Conservation (phyloP, 2,888 invertebrate species). For the Stictocephala bisonia region DNA sequence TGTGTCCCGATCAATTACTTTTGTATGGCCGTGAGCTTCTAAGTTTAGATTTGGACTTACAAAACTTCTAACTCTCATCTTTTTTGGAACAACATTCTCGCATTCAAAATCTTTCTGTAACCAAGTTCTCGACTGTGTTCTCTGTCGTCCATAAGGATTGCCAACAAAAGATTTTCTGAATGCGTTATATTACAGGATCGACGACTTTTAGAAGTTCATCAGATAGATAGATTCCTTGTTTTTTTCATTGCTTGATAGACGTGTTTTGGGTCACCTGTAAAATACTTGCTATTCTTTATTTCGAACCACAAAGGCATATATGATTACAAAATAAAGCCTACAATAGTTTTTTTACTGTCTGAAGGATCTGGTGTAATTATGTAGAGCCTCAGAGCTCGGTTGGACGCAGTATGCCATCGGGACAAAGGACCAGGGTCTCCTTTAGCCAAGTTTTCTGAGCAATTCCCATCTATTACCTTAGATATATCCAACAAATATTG, state of each 20-base stretch:
- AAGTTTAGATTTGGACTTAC: slow-evolving; percentile 4
- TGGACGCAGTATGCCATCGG: slow-evolving; percentile 46
- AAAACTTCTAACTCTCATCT: slow-evolving; percentile 29
- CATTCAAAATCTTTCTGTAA: background rate
- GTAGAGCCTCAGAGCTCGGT: slow-evolving; percentile 26
- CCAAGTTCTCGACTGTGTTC: slow-evolving; percentile 12
- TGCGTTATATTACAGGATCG: slow-evolving; percentile 55
- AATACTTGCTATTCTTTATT: slow-evolving; percentile 50
- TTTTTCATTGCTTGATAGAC: slow-evolving; percentile 45
- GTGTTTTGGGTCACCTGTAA: slow-evolving; percentile 49
- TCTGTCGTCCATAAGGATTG: slow-evolving; percentile 19
- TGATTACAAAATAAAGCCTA: slow-evolving; percentile 48
- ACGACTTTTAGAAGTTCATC: slow-evolving; percentile 51
- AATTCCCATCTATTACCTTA: slow-evolving; percentile 17
- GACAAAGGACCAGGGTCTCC: slow-evolving; percentile 34
- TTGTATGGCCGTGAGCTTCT: background rate
- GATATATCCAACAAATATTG: slow-evolving; percentile 32
- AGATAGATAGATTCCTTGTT: slow-evolving; percentile 44
- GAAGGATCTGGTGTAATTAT: background rate
- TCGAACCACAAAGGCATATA: slow-evolving; percentile 54
- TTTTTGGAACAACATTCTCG: slow-evolving; percentile 2
- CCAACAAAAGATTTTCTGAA: slow-evolving; percentile 50
- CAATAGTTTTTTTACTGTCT: slow-evolving; percentile 54
- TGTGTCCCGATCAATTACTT: slow-evolving; percentile 36
- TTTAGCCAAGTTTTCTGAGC: slow-evolving; percentile 14